Base-by-base conservation (phyloP, 1,140 invertebrate genomes). In the Pararge aegeria region DNA sequence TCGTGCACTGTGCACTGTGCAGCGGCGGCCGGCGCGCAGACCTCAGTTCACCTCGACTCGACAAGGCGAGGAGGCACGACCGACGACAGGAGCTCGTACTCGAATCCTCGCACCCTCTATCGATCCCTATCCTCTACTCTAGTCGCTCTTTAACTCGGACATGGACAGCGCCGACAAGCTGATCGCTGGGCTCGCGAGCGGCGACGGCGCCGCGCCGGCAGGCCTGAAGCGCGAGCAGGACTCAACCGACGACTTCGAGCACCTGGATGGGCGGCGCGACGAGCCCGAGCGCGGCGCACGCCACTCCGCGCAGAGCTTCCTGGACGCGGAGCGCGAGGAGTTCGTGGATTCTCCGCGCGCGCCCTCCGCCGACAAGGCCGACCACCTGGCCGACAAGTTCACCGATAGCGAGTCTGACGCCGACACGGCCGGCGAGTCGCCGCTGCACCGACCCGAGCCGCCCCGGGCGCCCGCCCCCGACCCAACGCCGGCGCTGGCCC, bases 191-290 rank as follows among this genome's bases (percentile, higher is more conserved):
- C 70, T 87, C 37, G 83, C 76, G 13, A 74, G 77, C 54, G 83
- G 82, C 15, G 81, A 85, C 58, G 68, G 55, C 12, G 64, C 66
- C 16, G 63, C 73, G 5, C 66, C 70, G 1, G 53, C 63, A 12
- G 46, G 64, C 10, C 87, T 93, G 63, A 92, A 91, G 71, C 89
- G 92, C 30, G 93, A 94, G 50, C 91, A 92, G 69, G 93, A 94
- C 70, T 94, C 93, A 4, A 89, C 93, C 37, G 94, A 95, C 70
- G 94, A 94, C 78, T 94, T 95, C 77, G 94, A 94, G 73, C 93
- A 94, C 75, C 83, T 94, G 54, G 93, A 80, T 7, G 24, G 24
- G 24, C 24, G 24, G 56, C 74, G 73, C 12, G 80, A 85, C n/a
- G 67, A 84, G 6, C 59, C 66, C 4, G 75, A 75, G 15, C 60